A percentile compares a stretch with the other conserved stretches of the same genome.
phyloP scores from a whole-genome alignment of 2,113 vertebrate genomes.

The Connochaetes taurinus region DNA sequence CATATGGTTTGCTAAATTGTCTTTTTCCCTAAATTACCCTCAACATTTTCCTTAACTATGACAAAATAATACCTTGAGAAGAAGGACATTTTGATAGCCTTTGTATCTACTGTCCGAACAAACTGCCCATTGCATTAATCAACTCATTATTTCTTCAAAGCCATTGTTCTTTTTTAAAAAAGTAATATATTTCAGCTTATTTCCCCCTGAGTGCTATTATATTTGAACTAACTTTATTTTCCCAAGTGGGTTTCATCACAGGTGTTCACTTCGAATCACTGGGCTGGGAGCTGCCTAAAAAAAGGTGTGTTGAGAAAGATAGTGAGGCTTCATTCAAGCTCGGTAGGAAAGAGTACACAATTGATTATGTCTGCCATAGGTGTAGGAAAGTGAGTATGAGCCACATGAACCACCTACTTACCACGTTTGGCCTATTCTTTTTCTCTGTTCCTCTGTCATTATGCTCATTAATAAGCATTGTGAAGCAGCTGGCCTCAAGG shows the following conservation, averaged over 20 bases:
- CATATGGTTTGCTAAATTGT: slow-evolving; percentile 56
- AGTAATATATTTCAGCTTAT: not conserved
- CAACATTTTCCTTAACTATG: slow-evolving; percentile 13
- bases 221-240: not conserved
- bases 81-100: slow-evolving; percentile 29
- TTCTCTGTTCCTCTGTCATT: not conserved
- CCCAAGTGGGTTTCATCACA: not conserved
- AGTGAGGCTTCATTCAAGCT: not conserved
- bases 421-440: not conserved
- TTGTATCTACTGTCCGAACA: slow-evolving; percentile 9
- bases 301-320: not conserved
- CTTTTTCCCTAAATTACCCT: slow-evolving; percentile 29
- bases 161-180: not conserved
- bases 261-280: not conserved
- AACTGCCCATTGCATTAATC: slow-evolving; percentile 11
- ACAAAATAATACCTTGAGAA: slow-evolving; percentile 20
- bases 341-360: not conserved
- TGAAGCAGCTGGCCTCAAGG: not conserved
- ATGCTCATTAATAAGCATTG: not conserved
- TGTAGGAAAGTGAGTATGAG: not conserved
- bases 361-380: not conserved
- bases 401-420: not conserved
- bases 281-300: not conserved
- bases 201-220: not conserved
- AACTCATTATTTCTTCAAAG: not conserved